Conservation (phyloP, 1,140 invertebrate genomes). For the Laupala kohalensis region DNA sequence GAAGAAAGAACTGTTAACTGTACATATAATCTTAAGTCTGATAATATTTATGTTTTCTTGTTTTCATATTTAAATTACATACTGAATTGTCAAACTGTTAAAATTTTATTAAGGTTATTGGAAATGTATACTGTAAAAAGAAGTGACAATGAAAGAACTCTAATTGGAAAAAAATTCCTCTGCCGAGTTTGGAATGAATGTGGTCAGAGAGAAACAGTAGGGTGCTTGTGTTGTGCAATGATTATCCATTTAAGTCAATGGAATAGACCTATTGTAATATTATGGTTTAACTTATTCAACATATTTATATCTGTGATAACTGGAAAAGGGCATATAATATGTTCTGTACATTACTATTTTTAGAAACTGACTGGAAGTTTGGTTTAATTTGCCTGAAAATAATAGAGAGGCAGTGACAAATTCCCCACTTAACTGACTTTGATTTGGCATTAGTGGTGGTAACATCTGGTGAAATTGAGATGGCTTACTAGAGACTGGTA, state of each 20-base stretch:
- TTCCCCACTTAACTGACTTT: background rate
- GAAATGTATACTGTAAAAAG: background rate
- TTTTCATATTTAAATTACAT: background rate
- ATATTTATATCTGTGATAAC: background rate
- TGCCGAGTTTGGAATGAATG: background rate
- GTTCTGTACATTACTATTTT: background rate
- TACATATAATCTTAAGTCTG: background rate
- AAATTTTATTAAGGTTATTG: background rate
- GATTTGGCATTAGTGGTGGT: background rate
- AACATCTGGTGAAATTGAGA: background rate
- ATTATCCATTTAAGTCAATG: background rate
- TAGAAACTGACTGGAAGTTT: background rate
- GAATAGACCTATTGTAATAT: background rate
- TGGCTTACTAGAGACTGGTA: background rate
- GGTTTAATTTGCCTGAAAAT: background rate
- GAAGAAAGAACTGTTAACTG: background rate
- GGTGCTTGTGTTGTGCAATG: background rate
- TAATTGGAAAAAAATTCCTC: background rate
- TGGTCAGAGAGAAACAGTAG: background rate
- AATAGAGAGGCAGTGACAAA: background rate
- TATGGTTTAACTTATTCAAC: background rate
- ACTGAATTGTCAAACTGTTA: background rate
- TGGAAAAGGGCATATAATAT: background rate
- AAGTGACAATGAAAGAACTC: background rate
- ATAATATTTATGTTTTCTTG: background rate